phyloP scores from a whole-genome alignment of 2,888 invertebrate species.

The Drosophila kambysellisi region DNA sequence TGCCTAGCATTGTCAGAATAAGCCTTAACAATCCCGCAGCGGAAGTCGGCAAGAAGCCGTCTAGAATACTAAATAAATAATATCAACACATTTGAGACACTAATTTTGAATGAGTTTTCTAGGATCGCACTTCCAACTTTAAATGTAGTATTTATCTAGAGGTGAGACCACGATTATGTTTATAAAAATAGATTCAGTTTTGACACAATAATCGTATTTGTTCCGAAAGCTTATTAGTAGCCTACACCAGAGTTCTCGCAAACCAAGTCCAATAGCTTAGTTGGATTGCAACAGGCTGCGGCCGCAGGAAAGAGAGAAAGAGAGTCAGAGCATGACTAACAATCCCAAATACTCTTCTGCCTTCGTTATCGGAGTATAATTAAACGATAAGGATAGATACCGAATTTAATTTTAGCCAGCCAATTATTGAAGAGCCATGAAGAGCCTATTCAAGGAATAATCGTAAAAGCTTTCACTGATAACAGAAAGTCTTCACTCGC shows the following conservation, averaged over 20 bases:
- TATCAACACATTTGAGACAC: neutral
- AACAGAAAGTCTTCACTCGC: neutral
- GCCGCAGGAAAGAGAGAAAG: neutral
- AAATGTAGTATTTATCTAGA: neutral
- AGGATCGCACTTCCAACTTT: neutral
- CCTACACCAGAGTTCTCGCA: neutral
- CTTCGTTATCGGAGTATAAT: neutral
- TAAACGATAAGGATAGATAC: constrained; percentile 15
- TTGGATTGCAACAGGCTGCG: neutral
- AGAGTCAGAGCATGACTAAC: neutral
- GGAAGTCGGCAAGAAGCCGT: neutral
- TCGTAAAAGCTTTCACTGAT: constrained; percentile 13
- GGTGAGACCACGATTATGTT: neutral
- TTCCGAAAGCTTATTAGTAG: neutral
- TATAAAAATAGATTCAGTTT: neutral
- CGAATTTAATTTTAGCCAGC: neutral
- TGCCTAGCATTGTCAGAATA: neutral
- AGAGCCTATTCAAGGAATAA: neutral
- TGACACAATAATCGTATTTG: neutral
- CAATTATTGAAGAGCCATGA: neutral
- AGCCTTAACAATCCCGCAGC: neutral
- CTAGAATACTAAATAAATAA: neutral
- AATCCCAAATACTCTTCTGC: neutral
- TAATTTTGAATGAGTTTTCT: neutral
- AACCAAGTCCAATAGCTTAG: neutral